Evolutionary conservation across 2,113 vertebrate genomes (phyloP).

Genomic region (Vulpes ferrilata): DNA sequence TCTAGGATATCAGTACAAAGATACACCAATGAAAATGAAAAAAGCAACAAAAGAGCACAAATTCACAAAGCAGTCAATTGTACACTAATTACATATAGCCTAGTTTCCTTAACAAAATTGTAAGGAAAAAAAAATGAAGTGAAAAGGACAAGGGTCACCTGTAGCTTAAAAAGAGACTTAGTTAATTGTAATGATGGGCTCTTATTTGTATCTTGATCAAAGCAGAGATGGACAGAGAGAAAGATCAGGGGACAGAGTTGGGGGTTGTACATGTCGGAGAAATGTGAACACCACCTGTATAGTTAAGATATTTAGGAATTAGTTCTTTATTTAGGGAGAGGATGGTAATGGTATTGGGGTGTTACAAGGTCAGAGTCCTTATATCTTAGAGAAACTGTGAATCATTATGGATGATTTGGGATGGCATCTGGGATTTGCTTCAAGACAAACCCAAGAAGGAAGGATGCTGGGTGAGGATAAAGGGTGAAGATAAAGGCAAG

Average conservation of each 20-base stretch:
- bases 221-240: not conserved
- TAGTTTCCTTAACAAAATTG: not conserved
- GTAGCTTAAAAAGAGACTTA: not conserved
- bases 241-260: not conserved
- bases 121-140: conserved; percentile 15
- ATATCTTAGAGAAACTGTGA: not conserved
- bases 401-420: not conserved
- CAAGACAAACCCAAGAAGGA: not conserved
- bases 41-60: not conserved
- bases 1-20: not conserved
- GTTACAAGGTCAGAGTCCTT: not conserved
- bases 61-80: not conserved
- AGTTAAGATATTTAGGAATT: conserved; percentile 13
- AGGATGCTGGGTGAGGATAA: not conserved
- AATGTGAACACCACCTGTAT: not conserved
- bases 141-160: not conserved
- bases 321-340: not conserved
- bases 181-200: not conserved
- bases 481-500: not conserved
- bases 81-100: not conserved
- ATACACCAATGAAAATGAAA: not conserved
- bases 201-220: not conserved
- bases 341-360: not conserved
- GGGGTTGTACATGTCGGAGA: not conserved
- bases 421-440: not conserved